phyloP scores from a whole-genome alignment of 1,140 invertebrate species.

The Maniola jurtina region DNA sequence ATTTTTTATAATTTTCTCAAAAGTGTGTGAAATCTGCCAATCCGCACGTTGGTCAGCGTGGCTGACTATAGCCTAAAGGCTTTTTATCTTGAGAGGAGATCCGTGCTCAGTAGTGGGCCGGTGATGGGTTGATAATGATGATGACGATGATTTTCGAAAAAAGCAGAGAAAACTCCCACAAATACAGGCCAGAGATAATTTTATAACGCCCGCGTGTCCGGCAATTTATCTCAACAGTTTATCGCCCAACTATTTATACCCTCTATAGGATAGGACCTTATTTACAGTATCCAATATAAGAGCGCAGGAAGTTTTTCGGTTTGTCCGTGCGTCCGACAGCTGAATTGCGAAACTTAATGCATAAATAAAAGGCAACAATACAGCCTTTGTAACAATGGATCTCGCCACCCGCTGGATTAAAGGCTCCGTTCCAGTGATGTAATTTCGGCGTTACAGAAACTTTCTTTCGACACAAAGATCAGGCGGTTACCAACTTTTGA shows the following conservation, averaged over 20 bases:
- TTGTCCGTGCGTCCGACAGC: slow-evolving; percentile 56
- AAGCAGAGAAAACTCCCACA: not conserved
- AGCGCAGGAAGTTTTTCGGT: slow-evolving; percentile 14
- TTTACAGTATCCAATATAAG: slow-evolving; percentile 15
- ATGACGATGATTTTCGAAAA: no score
- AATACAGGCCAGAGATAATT: not conserved
- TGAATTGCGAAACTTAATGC: slow-evolving; percentile 71
- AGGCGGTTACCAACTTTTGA: no score
- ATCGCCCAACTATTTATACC: slow-evolving; percentile 8
- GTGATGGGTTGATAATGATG: no score
- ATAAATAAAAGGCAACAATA: slow-evolving; percentile 72
- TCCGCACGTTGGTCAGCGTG: no score
- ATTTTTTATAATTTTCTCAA: no score
- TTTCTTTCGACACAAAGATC: not conserved
- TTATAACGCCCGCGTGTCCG: slow-evolving; percentile 1
- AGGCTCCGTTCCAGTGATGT: not conserved
- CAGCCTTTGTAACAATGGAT: slow-evolving; percentile 36
- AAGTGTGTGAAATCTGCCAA: no score
- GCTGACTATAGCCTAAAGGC: no score
- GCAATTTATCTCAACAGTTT: slow-evolving; percentile 4
- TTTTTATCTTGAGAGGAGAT: no score
- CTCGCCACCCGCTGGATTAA: slow-evolving; percentile 18
- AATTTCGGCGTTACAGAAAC: slow-evolving; percentile 1
- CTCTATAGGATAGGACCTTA: not conserved
- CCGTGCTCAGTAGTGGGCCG: no score